Base-by-base conservation (phyloP, 2,888 invertebrate genomes). In the Leptarthrus brevirostris region DNA sequence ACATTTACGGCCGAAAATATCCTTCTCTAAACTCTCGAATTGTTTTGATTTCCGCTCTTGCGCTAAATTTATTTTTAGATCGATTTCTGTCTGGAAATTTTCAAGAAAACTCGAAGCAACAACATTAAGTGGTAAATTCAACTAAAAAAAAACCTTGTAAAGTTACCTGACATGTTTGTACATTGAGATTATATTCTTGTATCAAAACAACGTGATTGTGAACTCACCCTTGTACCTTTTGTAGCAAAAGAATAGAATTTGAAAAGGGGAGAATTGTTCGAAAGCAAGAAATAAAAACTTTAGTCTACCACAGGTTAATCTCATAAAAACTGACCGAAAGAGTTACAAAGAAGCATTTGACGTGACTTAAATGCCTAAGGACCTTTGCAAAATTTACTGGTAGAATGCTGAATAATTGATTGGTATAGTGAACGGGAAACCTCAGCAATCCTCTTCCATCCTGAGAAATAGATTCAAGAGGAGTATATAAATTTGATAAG, bases 101-200 rank as follows among this genome's bases (percentile, higher is more conserved):
- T 12, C 40, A 40, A 40, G 40, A 40, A 40, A 18, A 58, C 34
- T 36, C 36, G 20, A 18, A 34, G 20, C 26, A 36, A 58, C 26
- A 58, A 58, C 36, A 58, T 58, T 58, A 36, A 58, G 49, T 49
- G 20, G 58, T n/a, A 26, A 58, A 58, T 40, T 30, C 58, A 20
- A 18, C 36, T 36, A 16, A 18, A 20, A 20, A 36, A 58, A 58
- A n/a, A 34, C 36, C 36, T 36, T 20, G 36, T 36, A 58, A 36
- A 36, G 36, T 36, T 58, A 58, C 58, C 58, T 58, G 58, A 58
- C 58, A 58, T 58, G 58, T 58, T 58, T 58, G 36, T 58, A 58
- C 36, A 58, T 58, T 58, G 58, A 36, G 58, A 58, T 58, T 58
- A 58, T 58, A 36, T 58, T 58, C 36, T 34, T 58, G 58, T 36